A percentile compares a stretch with the other conserved stretches of the same genome.
These are phyloP conservation scores for Noctua comes DNA, from an alignment of 2,888 invertebrate genomes.

Conservation along the genomic window DNA sequence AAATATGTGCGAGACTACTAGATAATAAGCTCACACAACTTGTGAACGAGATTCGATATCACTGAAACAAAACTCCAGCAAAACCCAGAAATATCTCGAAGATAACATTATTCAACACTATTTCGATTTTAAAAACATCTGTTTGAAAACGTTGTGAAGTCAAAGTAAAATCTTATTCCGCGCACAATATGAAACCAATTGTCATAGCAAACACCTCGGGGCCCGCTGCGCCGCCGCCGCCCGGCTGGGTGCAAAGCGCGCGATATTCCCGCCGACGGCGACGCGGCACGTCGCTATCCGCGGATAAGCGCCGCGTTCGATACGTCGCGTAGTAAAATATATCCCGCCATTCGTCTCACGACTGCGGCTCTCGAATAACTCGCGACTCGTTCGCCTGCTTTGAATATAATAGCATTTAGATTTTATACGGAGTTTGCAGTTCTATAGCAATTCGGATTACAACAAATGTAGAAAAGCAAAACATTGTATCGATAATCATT, in stretches of 20 bases:
- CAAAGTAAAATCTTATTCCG: slow-evolving; percentile 28
- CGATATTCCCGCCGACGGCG: background rate
- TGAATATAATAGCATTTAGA: slow-evolving; percentile 27
- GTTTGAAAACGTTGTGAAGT: slow-evolving; percentile 5
- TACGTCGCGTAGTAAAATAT: slow-evolving; percentile 18
- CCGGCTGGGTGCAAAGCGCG: slow-evolving; percentile 1
- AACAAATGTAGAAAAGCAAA: background rate
- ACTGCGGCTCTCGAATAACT: slow-evolving; percentile 42
- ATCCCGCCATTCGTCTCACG: slow-evolving; percentile 36
- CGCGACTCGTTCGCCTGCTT: slow-evolving; percentile 30
- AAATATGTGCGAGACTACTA: background rate
- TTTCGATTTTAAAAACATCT: slow-evolving; percentile 33
- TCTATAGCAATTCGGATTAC: slow-evolving; percentile 24
- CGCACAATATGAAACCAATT: slow-evolving; percentile 35
- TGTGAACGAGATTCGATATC: slow-evolving; percentile 4
- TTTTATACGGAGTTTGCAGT: slow-evolving; percentile 15
- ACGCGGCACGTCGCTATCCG: slow-evolving; percentile 25
- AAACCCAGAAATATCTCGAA: background rate
- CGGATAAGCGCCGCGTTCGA: slow-evolving; percentile 27
- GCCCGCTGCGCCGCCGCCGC: background rate
- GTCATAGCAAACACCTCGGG: slow-evolving; percentile 18
- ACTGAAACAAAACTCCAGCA: background rate
- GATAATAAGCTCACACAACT: background rate
- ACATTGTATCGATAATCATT: too few species aligned
- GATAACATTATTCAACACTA: slow-evolving; percentile 15